phyloP scores from a whole-genome alignment of 1,140 invertebrate species.

The Stegodyphus mimosarum region DNA sequence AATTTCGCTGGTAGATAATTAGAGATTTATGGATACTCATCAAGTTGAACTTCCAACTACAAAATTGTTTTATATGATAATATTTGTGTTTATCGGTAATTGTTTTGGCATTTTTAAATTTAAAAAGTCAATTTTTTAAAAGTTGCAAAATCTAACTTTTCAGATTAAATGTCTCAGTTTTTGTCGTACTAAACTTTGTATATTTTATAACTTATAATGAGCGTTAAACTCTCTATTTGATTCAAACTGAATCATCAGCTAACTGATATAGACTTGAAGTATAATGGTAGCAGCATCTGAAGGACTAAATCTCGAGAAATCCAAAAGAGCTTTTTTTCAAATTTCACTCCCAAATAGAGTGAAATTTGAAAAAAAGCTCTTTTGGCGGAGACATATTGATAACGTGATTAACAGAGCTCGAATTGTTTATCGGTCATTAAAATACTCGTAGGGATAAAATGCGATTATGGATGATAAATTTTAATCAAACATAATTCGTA shows the following conservation, averaged over 20 bases:
- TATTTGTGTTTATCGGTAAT: not conserved
- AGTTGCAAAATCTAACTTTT: constrained; percentile 1
- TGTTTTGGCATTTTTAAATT: not conserved
- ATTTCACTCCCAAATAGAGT: too few relatives aligned
- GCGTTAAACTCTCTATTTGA: too few relatives aligned
- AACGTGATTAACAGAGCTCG: not conserved
- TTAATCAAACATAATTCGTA: not conserved
- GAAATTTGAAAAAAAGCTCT: constrained; percentile 4
- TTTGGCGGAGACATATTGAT: constrained; percentile 3
- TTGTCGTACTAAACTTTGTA: too few relatives aligned
- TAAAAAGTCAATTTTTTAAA: not conserved
- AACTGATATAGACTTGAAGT: constrained; percentile 3
- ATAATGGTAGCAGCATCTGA: not conserved
- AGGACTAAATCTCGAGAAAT: too few relatives aligned
- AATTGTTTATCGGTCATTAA: not conserved
- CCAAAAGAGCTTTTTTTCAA: too few relatives aligned
- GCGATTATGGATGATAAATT: not conserved
- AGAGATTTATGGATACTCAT: constrained; percentile 7
- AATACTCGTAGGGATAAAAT: constrained; percentile 1
- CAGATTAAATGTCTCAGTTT: too few relatives aligned
- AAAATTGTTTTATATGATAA: not conserved
- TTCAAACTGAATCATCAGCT: constrained; percentile 1
- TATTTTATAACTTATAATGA: too few relatives aligned
- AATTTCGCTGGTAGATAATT: constrained; percentile 15
- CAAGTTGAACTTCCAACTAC: not conserved